Evolutionary conservation across 2,888 invertebrate genomes (phyloP).

Genomic region (Selenia dentaria): DNA sequence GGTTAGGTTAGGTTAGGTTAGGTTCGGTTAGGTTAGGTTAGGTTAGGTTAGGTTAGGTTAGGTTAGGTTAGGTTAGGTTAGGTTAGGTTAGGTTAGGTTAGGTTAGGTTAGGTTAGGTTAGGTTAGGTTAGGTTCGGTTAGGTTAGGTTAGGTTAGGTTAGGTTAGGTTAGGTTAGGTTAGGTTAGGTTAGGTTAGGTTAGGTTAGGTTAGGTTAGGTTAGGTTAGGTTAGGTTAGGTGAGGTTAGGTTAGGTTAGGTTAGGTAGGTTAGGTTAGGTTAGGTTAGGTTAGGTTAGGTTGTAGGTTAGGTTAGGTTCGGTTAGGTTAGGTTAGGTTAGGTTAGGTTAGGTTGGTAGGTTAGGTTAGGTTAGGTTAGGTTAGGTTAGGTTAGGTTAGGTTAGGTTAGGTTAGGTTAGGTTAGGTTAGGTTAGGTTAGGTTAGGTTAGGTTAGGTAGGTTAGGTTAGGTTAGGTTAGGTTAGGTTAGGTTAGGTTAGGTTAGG

Average conservation of each 20-base stretch:
- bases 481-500: constrained; percentile 15
- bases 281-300: constrained; percentile 1
- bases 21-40: no score
- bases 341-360: no score
- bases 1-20: no score
- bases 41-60: no score
- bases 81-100: constrained; percentile 20
- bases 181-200: constrained; percentile 16
- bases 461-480: no score
- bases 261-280: no score
- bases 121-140: no score
- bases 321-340: no score
- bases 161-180: constrained; percentile 26
- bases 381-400: constrained; percentile 14
- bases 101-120: constrained; percentile 26
- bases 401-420: constrained; percentile 15
- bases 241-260: no score
- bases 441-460: no score
- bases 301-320: no score
- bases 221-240: constrained; percentile 14
- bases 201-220: constrained; percentile 15
- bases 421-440: constrained; percentile 15
- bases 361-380: constrained; percentile 12
- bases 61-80: constrained; percentile 15
- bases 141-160: no score